These are phyloP conservation scores for Caenorhabditis afra DNA, from an alignment of 2,888 invertebrate genomes.

Conservation along the genomic window DNA sequence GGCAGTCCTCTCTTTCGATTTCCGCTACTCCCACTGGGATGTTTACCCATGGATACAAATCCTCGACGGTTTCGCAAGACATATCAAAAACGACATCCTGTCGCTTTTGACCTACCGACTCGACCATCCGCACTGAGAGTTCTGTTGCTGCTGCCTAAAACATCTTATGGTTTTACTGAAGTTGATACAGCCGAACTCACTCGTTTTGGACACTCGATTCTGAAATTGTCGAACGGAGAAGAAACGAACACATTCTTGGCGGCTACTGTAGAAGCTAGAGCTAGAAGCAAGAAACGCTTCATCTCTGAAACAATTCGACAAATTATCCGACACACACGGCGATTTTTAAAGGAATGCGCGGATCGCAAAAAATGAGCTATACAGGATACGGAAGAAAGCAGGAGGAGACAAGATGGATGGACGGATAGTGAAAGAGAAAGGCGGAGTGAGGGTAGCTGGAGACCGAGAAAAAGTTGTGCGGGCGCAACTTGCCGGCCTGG, in stretches of 20 bases:
- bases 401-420: constrained; percentile 51
- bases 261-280: constrained; percentile 33
- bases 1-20: constrained; percentile 78
- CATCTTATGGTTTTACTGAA: neutral
- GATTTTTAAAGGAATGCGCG: constrained; percentile 53
- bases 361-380: constrained; percentile 41
- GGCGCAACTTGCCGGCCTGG: constrained; percentile 48
- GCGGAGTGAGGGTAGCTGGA: constrained; percentile 45
- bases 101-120: constrained; percentile 78
- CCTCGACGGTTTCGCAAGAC: constrained; percentile 75
- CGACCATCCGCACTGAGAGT: constrained; percentile 77
- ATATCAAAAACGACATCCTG: constrained; percentile 79
- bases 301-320: constrained; percentile 42
- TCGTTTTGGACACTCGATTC: constrained; percentile 79
- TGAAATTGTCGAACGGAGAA: constrained; percentile 79
- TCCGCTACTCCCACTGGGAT: constrained; percentile 76
- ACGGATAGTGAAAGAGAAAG: constrained; percentile 59
- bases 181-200: constrained; percentile 47
- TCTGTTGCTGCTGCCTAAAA: constrained; percentile 67
- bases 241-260: constrained; percentile 74
- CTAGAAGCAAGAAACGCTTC: constrained; percentile 51
- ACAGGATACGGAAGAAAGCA: constrained; percentile 46
- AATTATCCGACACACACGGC: constrained; percentile 2
- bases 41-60: constrained; percentile 78
- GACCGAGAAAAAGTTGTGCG: constrained; percentile 50